Evolutionary conservation across 2,797 vertebrate genomes (phyloP).

Genomic region (Oreochromis grahami): DNA sequence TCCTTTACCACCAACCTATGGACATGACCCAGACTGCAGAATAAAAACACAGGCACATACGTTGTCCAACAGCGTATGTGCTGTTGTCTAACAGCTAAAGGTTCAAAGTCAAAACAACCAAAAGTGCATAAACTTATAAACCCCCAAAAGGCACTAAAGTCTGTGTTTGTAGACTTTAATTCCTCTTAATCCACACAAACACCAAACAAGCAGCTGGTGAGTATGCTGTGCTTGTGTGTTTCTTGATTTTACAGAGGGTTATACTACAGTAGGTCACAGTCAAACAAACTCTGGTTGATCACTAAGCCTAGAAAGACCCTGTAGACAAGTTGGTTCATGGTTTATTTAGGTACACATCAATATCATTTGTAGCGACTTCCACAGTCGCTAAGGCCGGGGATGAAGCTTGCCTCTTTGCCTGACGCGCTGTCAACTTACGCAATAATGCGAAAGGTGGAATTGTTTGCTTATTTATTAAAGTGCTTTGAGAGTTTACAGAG

Average conservation of each 20-base stretch:
- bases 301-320: background rate
- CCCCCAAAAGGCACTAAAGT: background rate
- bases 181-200: constrained; percentile 24
- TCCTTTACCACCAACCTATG: background rate
- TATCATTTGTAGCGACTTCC: background rate
- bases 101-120: background rate
- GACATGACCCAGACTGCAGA: background rate
- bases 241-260: background rate
- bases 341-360: background rate
- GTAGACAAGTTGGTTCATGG: background rate
- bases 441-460: too few relatives aligned
- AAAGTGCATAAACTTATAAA: background rate
- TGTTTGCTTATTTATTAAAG: too few relatives aligned
- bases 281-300: background rate
- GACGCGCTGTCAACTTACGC: too few relatives aligned
- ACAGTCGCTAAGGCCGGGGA: too few relatives aligned
- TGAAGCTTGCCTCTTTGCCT: too few relatives aligned
- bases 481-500: too few relatives aligned
- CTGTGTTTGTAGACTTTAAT: constrained; percentile 10
- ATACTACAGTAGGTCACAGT: background rate
- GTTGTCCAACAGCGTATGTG: too few relatives aligned
- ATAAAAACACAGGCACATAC: background rate
- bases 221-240: background rate
- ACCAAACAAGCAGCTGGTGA: background rate
- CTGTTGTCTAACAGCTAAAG: too few relatives aligned